Base-by-base conservation (phyloP, 1,140 invertebrate genomes). In the Eurosta solidaginis region DNA sequence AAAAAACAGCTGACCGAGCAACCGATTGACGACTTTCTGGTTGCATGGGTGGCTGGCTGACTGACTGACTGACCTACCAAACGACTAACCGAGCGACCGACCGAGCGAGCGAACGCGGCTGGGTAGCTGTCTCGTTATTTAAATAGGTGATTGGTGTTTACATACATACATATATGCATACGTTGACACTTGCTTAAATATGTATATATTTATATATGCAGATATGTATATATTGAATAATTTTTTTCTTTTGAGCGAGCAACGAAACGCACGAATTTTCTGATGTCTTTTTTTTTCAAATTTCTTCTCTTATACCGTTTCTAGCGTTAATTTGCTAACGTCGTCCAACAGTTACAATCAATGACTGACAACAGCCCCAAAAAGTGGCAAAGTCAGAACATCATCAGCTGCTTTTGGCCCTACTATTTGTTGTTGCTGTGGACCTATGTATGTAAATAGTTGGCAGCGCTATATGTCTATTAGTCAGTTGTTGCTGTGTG, bases 341-440 rank as follows among this genome's bases (percentile, higher is more conserved):
- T 68, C 59, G 59, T 68, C 59, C 59, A 68, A 68, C 59, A 68
- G 59, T 68, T 42, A 68, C 59, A 68, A 68, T 68, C 59, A 68
- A 40, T 68, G 59, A 68, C 59, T 68, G 59, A 68, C 59, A 68
- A 68, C 59, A 68, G 59, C 59, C 59, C 36, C 59, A 68, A 68
- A n/a, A 68, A 68, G 59, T 33, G 20, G 2, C 17, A n/a, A 33
- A 1, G 33, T 29, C 59, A 40, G 59, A 40, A 68, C n/a, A n/a
- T n/a, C n/a, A n/a, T n/a, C 59, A 40, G 14, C 33, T 68, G 59
- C 59, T 68, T 20, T n/a, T n/a, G n/a, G 59, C 17, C 40, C 33
- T 68, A n/a, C 59, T 5, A 12, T 68, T 36, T 29, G 52, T 4
- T 47, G 45, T 47, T 47, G 14, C 12, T 47, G 12, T 22, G 10